Base-by-base conservation (phyloP, 2,113 vertebrate genomes). In the Ancistrus triradiatus region DNA sequence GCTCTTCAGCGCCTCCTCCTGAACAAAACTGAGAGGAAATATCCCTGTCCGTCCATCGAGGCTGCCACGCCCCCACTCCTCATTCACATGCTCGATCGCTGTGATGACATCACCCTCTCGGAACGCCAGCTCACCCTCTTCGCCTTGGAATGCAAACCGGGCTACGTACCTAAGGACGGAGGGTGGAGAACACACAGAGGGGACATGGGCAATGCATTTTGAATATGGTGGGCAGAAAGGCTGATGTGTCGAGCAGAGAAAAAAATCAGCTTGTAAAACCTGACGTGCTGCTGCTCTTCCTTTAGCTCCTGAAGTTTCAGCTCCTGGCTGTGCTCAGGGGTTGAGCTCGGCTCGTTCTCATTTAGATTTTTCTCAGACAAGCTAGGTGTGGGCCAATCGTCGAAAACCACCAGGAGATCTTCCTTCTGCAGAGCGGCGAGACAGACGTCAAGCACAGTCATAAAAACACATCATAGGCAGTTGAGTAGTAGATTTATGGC, bases 1-100 rank as follows among this genome's bases (percentile, higher is more conserved):
- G 40, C 46, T 73, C 17, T 14, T 40, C 25, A n/a, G 24, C 2
- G 13, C 37, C 11, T 66, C 62, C 74, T 89, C 87, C 64, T 91
- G 88, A 50, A 93, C 87, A n/a, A 92, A 93, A 69, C 88, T 90
- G 48, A 92, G 81, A 22, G 92, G 91, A 63, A 92, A 92, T 63
- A 89, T 86, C 70, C 92, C 91, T 28, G 73, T 77, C 0, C 5
- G 69, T 65, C 84, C 87, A 69, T 74, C 81, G 19, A 90, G 77
- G 27, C 88, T 83, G 77, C 92, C 92, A 80, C 83, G 85, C 42
- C 81, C 91, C 92, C 92, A 93, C 44, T 92, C 90, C 50, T 91
- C 89, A 76, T 87, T 90, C 63, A 92, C 70, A 17, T 88, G 87
- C 62, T 89, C 86, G 31, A 85, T 89, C 44, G 92, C 81, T 64